Conservation (phyloP, 2,797 vertebrate species). For the Lates japonicus region DNA sequence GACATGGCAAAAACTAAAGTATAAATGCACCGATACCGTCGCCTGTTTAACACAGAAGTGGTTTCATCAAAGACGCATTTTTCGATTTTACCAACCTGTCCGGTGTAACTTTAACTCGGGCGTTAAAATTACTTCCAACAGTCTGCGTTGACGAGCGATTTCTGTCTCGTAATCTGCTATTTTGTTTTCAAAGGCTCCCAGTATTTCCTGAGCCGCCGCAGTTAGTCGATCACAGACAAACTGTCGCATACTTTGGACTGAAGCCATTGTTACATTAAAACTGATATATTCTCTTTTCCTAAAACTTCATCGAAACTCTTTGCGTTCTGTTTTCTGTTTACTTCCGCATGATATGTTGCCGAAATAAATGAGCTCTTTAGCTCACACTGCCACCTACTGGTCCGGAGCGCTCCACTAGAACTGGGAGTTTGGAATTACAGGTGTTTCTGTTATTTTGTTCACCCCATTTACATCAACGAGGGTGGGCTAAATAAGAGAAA, state of each 20-base stretch:
- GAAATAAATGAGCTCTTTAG: too few relatives aligned
- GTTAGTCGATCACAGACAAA: conserved; percentile 74
- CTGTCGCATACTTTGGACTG: conserved; percentile 56
- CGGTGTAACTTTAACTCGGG: conserved; percentile 40
- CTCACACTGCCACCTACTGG: conserved; percentile 6
- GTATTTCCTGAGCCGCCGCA: conserved; percentile 71
- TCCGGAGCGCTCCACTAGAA: too few relatives aligned
- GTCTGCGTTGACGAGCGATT: conserved; percentile 61
- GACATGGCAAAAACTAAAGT: rapidly evolving
- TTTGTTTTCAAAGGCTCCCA: conserved; percentile 67
- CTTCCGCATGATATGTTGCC: conserved; percentile 32
- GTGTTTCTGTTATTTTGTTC: too few relatives aligned
- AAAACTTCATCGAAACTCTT: background rate
- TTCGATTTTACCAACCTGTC: conserved; percentile 45
- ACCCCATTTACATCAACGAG: too few relatives aligned
- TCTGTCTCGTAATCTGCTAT: conserved; percentile 61
- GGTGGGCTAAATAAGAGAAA: too few relatives aligned
- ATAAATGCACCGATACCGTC: rapidly evolving
- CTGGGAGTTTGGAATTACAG: background rate
- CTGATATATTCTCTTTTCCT: rapidly evolving
- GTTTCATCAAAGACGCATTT: rapidly evolving
- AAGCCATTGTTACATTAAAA: conserved; percentile 35
- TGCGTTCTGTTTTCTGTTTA: background rate
- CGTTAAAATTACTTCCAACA: conserved; percentile 48
- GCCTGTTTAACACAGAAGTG: background rate